Conservation (phyloP, 35 echinoderm and acorn worm species). For the Anneissia japonica region DNA sequence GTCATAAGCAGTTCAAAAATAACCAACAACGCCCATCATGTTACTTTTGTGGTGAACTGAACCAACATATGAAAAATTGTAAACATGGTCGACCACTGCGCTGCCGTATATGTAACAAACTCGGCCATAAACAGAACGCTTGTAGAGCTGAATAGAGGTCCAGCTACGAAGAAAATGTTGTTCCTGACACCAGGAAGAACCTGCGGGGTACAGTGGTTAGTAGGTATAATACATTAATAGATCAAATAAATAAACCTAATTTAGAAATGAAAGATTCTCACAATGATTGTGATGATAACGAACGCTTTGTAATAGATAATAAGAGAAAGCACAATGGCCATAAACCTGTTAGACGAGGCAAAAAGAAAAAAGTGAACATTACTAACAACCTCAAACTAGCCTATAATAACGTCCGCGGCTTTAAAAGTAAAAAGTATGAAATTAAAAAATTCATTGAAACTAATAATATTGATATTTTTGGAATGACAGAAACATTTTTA, state of each 20-base stretch:
- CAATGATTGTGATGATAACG: not conserved
- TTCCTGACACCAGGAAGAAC: not conserved
- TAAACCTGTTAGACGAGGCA: not conserved
- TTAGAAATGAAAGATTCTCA: not conserved
- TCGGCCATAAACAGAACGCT: not conserved
- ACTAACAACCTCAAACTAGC: not conserved
- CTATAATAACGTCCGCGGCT: not conserved
- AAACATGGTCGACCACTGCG: not conserved
- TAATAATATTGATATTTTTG: not conserved
- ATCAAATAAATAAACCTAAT: not conserved
- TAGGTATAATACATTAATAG: not conserved
- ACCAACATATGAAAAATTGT: not conserved
- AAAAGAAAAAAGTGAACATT: not conserved
- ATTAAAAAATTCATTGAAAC: not conserved
- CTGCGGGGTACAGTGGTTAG: not conserved
- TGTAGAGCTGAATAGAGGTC: not conserved
- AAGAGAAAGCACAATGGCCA: not conserved
- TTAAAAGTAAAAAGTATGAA: not conserved
- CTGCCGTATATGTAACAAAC: not conserved
- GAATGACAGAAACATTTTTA: not conserved
- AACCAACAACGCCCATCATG: not conserved
- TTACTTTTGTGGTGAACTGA: not conserved
- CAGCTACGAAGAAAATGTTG: not conserved
- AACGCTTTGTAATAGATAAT: not conserved
- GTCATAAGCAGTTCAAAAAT: too few species aligned